Conservation (phyloP, 2,797 vertebrate species). For the Parambassis ranga region DNA sequence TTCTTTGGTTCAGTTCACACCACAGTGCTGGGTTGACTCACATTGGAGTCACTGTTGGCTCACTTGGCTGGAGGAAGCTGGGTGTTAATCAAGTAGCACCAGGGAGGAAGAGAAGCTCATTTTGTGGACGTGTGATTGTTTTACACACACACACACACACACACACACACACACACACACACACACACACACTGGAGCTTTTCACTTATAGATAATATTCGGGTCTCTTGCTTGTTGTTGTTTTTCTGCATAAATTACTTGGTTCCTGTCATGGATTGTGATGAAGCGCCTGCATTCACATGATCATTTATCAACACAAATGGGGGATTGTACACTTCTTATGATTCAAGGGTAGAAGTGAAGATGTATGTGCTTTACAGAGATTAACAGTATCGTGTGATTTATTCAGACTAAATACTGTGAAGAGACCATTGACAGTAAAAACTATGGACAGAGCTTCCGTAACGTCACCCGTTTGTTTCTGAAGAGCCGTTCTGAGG, state of each 20-base stretch:
- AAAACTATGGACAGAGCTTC: too few species aligned
- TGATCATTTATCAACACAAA: constrained; percentile 28
- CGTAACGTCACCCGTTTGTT: too few species aligned
- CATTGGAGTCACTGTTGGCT: constrained; percentile 21
- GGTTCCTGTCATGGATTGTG: constrained; percentile 15
- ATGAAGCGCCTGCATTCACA: constrained; percentile 30
- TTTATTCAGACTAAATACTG: background rate
- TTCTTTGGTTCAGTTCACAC: constrained; percentile 18
- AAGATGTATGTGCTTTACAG: constrained; percentile 3
- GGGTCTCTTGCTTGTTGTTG: background rate
- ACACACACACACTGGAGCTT: constrained; percentile 28
- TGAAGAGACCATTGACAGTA: background rate
- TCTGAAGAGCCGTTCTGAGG: too few species aligned
- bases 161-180: background rate
- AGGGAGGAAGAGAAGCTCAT: constrained; percentile 49
- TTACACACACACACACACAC: constrained; percentile 9
- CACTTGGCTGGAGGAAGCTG: constrained; percentile 39
- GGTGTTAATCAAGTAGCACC: constrained; percentile 43
- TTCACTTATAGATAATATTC: constrained; percentile 15
- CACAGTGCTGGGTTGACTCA: constrained; percentile 19
- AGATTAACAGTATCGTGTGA: constrained; percentile 18
- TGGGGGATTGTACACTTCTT: constrained; percentile 14
- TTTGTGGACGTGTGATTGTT: constrained; percentile 46
- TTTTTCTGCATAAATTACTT: constrained; percentile 15
- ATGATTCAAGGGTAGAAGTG: constrained; percentile 15